Evolutionary conservation across 1,140 invertebrate species (phyloP), one percentile per base, ranked within the genome.

Genomic region (Drosophila pandora): DNA sequence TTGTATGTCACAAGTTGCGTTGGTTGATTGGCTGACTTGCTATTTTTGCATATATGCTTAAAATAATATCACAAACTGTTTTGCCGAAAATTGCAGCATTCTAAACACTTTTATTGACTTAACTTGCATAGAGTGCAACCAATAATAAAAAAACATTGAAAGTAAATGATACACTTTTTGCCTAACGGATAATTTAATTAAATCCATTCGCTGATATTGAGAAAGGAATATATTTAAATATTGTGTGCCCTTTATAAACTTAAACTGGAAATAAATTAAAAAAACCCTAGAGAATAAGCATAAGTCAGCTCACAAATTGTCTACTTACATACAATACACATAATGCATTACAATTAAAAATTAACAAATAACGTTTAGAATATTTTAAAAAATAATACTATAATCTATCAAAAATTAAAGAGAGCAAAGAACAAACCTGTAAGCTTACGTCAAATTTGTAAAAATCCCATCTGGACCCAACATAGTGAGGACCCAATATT

Each of bases 61-160:
- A 90, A 79, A 90, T 90, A 85, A 90, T 90, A 90, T 90, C 87
- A 90, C 87, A 85, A 89, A 75, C 80, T 73, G 53, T 70, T 87
- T 72, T 71, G 32, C 41, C 43, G 59, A 54, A 49, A 30, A 52
- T 58, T 70, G 25, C 32, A 52, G 32, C 23, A 34, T 59, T 52
- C 50, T 61, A 78, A 78, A 78, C 75, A 84, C 77, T 80, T 79
- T 56, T 23, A 62, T 59, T 52, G 43, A 61, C 58, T 71, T 65
- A 69, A 77, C 28, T 56, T n/a, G 55, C 56, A 37, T 43, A 47
- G 25, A 37, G 30, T 45, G 41, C 34, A 57, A 65, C 39, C 54
- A 53, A 57, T 60, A 63, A 55, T 77, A 59, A 39, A 74, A 58
- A 76, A 70, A 76, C 49, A 17, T 13, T 12, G 41, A 71, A 55